A percentile compares a stretch with the other conserved stretches of the same genome.
These are phyloP conservation scores for Drosophila histrio DNA, from an alignment of 2,888 invertebrate genomes.

Conservation along the genomic window DNA sequence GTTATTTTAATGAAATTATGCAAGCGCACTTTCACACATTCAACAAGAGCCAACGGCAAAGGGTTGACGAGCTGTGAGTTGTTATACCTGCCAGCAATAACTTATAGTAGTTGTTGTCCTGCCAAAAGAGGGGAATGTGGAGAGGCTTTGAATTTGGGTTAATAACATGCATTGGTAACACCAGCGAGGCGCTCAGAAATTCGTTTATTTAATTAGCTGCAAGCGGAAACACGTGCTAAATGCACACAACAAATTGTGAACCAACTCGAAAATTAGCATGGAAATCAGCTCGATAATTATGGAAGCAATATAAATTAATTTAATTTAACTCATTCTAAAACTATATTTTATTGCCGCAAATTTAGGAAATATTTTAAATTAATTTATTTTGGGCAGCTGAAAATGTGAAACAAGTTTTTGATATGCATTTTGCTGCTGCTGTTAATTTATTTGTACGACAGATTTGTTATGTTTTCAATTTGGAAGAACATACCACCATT, in stretches of 20 bases:
- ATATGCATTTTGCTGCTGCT: too few relatives aligned
- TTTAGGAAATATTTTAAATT: background rate
- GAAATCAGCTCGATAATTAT: slow-evolving; percentile 1
- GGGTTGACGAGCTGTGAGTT: background rate
- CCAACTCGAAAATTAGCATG: background rate
- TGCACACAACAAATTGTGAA: background rate
- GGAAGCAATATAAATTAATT: background rate
- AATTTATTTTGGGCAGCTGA: background rate
- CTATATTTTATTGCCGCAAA: background rate
- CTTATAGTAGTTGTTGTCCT: slow-evolving; percentile 9
- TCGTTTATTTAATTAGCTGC: slow-evolving; percentile 69
- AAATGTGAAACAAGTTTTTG: too few relatives aligned
- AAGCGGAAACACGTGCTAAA: slow-evolving; percentile 15
- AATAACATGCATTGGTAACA: slow-evolving; percentile 62
- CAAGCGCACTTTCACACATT: slow-evolving; percentile 76
- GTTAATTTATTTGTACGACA: too few relatives aligned
- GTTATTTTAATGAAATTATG: slow-evolving; percentile 81
- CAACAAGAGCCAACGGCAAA: slow-evolving; percentile 22
- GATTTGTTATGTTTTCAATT: too few relatives aligned
- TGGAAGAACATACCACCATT: too few relatives aligned
- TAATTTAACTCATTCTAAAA: background rate
- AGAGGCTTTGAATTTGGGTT: slow-evolving; percentile 54
- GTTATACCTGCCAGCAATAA: slow-evolving; percentile 5
- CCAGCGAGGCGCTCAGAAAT: slow-evolving; percentile 31
- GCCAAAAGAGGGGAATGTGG: background rate